Base-by-base conservation (phyloP, 2,888 invertebrate species). In the Harpalus rufipes region DNA sequence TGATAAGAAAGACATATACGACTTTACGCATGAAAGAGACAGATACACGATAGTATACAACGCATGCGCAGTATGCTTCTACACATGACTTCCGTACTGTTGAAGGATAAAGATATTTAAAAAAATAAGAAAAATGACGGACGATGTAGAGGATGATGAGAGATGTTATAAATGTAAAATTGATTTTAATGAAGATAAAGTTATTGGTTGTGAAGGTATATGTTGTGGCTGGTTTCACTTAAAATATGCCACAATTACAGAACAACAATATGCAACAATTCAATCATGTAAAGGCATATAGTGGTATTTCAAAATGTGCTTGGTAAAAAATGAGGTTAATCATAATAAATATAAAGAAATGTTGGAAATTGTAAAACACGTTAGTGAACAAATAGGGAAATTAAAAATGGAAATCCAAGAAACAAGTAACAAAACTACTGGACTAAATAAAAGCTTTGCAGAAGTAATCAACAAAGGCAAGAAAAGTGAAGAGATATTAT, bases 121-220 rank as follows among this genome's bases (percentile, higher is more conserved):
- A n/a, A n/a, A n/a, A n/a, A n/a, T n/a, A n/a, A n/a, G n/a, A n/a
- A n/a, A n/a, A n/a, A 21, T 21, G 58, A 8, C 58, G n/a, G 58
- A 58, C 6, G 58, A 58, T 58, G 3, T 16, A 14, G 61, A 10
- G 10, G 10, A 14, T 58, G 72, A 25, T 56, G 16, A 58, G 59
- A 39, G 39, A 1, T 72, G 72, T 12, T 8, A 10, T 72, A 72
- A 72, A 32, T 72, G 72, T 25, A 72, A 72, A 72, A 32, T 72
- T 32, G 72, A 72, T 32, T 72, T 72, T 72, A 25, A 72, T 72
- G 32, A 2, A 12, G 72, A 72, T 21, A 72, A 72, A 72, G n/a
- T 72, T 3, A 72, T 72, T 5, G 72, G 72, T 12, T 72, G 72
- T 72, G 72, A 72, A 25, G 72, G 39, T 8, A 1, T 12, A 21